phyloP scores from a whole-genome alignment of 2,888 invertebrate genomes.

The Nebria salina region DNA sequence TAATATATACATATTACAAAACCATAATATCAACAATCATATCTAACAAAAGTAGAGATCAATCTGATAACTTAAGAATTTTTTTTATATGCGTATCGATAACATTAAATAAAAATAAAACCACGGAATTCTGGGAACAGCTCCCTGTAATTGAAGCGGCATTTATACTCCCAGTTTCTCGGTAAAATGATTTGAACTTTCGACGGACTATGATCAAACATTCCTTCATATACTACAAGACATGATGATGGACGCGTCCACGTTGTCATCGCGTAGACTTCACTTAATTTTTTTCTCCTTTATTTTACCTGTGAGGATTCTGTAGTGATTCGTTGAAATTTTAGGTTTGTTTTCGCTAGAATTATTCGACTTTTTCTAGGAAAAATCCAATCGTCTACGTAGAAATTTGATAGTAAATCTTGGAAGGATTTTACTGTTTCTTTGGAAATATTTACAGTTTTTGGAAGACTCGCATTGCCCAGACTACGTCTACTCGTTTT shows the following conservation, averaged over 20 bases:
- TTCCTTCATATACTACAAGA: constrained; percentile 30
- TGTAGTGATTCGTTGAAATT: constrained; percentile 28
- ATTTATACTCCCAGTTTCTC: constrained; percentile 35
- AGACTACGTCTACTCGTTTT: not conserved
- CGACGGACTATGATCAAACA: constrained; percentile 36
- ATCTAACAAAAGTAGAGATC: not conserved
- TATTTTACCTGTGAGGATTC: not conserved
- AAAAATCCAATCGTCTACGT: constrained; percentile 23
- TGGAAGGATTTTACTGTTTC: constrained; percentile 17
- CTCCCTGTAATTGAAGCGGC: constrained; percentile 37
- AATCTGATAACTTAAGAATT: not conserved
- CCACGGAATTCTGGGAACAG: constrained; percentile 34
- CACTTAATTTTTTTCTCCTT: not conserved
- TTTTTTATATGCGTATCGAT: constrained; percentile 13
- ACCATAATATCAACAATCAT: not conserved
- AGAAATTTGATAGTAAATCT: constrained; percentile 26
- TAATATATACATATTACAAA: not conserved
- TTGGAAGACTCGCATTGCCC: constrained; percentile 3
- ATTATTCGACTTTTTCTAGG: constrained; percentile 35
- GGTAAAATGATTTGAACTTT: constrained; percentile 45
- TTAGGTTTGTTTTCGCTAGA: constrained; percentile 36
- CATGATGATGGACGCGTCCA: not conserved
- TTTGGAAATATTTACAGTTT: constrained; percentile 21
- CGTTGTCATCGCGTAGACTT: constrained; percentile 1
- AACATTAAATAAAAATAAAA: constrained; percentile 42